phyloP scores from a whole-genome alignment of 2,888 invertebrate genomes.

The Ecliptopera silaceata region DNA sequence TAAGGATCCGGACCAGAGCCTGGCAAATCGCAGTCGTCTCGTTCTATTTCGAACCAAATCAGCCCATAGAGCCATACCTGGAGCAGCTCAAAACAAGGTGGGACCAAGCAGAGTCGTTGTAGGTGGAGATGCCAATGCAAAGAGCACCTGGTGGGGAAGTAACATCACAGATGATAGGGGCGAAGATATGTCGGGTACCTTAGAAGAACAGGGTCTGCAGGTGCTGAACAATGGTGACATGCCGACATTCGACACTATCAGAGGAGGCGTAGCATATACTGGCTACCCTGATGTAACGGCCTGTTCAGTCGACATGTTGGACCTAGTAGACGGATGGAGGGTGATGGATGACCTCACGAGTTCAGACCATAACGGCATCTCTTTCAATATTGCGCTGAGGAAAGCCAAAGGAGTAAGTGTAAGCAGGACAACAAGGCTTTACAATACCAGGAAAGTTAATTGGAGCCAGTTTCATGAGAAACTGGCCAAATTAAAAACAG shows the following conservation, averaged over 20 bases:
- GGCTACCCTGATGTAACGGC: not conserved
- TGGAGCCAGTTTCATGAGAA: not conserved
- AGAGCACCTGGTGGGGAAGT: conserved; percentile 18
- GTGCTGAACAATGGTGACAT: not conserved
- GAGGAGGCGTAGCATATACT: not conserved
- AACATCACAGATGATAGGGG: conserved; percentile 23
- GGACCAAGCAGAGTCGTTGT: not conserved
- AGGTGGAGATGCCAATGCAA: not conserved
- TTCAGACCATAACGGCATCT: conserved; percentile 35
- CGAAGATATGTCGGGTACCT: not conserved
- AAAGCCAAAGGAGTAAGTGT: conserved; percentile 19
- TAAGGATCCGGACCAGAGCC: no score
- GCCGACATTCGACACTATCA: not conserved
- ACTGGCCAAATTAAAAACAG: not conserved
- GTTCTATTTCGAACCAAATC: not conserved
- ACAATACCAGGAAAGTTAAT: not conserved
- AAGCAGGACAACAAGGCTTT: conserved; percentile 1
- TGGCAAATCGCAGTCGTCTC: not conserved
- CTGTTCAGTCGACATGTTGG: not conserved
- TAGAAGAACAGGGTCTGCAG: not conserved
- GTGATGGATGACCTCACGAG: not conserved
- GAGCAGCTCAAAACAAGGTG: not conserved
- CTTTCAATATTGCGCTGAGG: conserved; percentile 25
- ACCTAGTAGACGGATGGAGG: conserved; percentile 1
- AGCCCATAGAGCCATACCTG: not conserved